Percentiles rank a stretch among this genome's conserved stretches.
Conservation (phyloP, 2,888 invertebrate species). For the Zhuqinia jingwanae region DNA sequence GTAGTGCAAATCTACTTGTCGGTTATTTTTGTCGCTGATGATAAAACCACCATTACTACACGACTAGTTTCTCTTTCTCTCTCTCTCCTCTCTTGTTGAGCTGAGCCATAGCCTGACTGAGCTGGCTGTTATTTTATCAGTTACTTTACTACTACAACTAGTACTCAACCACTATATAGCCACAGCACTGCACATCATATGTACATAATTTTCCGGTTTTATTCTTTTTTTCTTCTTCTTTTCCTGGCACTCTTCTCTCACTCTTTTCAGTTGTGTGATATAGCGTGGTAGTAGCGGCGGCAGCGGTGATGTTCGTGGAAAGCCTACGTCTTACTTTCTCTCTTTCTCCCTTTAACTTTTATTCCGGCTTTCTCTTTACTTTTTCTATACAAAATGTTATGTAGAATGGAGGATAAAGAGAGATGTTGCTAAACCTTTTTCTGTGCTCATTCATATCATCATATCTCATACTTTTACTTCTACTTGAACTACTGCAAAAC, state of each 20-base stretch:
- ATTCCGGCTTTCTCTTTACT: conserved; percentile 18
- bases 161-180: not conserved
- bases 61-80: not conserved
- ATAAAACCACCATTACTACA: conserved; percentile 15
- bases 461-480: conserved; percentile 67
- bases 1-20: conserved; percentile 54
- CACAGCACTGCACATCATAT: conserved; percentile 44
- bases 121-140: conserved; percentile 27
- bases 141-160: conserved; percentile 1
- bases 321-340: conserved; percentile 44
- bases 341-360: not conserved
- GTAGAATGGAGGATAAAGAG: conserved; percentile 50
- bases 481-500: conserved; percentile 41
- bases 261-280: conserved; percentile 43
- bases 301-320: conserved; percentile 42
- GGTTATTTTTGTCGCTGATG: conserved; percentile 41
- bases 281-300: conserved; percentile 23
- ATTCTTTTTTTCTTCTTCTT: conserved; percentile 55
- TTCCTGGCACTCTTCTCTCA: conserved; percentile 20
- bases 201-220: conserved; percentile 71
- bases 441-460: conserved; percentile 18
- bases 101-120: not conserved
- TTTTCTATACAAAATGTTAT: conserved; percentile 32
- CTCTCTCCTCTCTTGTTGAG: conserved; percentile 28
- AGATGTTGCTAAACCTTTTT: conserved; percentile 47